Percentiles rank a stretch among this genome's conserved stretches.
Evolutionary conservation across 2,113 vertebrate genomes (phyloP).

Genomic region (Pterophyllum scalare): DNA sequence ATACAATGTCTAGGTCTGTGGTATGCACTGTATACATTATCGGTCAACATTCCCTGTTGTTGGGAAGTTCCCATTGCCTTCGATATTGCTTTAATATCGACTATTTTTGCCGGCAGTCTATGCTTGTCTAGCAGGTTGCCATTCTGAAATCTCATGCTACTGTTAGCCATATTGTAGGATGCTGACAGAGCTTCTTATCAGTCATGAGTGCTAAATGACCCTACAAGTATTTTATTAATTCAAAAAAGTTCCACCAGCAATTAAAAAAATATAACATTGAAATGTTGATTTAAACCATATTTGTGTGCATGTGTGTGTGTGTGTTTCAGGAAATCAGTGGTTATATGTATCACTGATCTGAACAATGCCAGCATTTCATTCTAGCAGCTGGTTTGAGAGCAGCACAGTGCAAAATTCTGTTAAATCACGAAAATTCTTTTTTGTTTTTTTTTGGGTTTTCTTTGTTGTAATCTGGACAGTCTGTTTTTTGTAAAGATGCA

Average conservation of each 20-base stretch:
- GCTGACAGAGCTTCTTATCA: background rate
- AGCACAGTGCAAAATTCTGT: constrained; percentile 24
- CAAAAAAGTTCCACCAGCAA: background rate
- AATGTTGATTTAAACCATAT: background rate
- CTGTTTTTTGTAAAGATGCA: constrained; percentile 16
- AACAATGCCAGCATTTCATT: background rate
- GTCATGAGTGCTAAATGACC: background rate
- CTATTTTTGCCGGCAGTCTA: background rate
- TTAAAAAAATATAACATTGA: background rate
- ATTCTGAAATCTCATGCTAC: background rate
- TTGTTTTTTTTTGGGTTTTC: background rate
- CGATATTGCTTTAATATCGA: background rate
- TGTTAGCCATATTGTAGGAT: background rate
- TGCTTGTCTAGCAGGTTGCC: background rate
- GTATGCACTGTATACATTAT: background rate
- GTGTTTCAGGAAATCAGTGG: background rate
- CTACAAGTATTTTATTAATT: too few relatives aligned
- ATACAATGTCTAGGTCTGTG: background rate
- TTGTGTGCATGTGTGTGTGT: background rate
- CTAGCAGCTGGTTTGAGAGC: background rate
- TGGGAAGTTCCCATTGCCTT: background rate
- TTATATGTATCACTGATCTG: too few relatives aligned
- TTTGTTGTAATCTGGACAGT: constrained; percentile 17
- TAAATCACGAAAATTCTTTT: too few relatives aligned
- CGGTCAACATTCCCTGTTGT: background rate